These are phyloP conservation scores for Drosophila ficusphila DNA, from an alignment of 1,140 invertebrate species.

Conservation along the genomic window DNA sequence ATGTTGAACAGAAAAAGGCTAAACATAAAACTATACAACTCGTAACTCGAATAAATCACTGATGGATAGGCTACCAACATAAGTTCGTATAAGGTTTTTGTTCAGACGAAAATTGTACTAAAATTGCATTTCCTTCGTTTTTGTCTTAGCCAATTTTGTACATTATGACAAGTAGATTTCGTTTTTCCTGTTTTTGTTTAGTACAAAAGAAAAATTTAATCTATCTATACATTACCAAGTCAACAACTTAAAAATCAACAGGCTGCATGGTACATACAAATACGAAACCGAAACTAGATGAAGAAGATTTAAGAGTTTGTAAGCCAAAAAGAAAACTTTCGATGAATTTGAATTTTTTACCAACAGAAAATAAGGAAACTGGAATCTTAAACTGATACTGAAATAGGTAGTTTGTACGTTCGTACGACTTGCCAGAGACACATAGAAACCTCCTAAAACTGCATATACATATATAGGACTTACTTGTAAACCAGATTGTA, in stretches of 20 bases:
- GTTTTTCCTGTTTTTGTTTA: conserved; percentile 4
- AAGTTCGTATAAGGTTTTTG: conserved; percentile 72
- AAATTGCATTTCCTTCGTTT: conserved; percentile 20
- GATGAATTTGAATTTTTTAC: conserved; percentile 50
- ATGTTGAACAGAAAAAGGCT: conserved; percentile 53
- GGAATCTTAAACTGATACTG: conserved; percentile 62
- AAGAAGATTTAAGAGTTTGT: conserved; percentile 25
- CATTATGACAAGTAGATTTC: conserved; percentile 13
- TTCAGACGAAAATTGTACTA: conserved; percentile 29
- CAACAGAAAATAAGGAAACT: conserved; percentile 37
- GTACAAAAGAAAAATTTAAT: too few species aligned
- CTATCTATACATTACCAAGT: too few species aligned
- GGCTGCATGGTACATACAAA: neutral
- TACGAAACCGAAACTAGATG: conserved; percentile 27
- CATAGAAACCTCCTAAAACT: conserved; percentile 49
- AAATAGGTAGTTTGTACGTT: conserved; percentile 42
- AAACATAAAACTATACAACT: conserved; percentile 53
- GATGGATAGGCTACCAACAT: conserved; percentile 75
- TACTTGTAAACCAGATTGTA: conserved; percentile 67
- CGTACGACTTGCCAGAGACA: conserved; percentile 32
- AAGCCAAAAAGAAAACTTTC: conserved; percentile 48
- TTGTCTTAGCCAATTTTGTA: conserved; percentile 20
- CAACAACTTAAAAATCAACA: conserved; percentile 18
- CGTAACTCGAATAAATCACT: conserved; percentile 61
- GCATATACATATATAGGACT: conserved; percentile 58